Evolutionary conservation across 2,888 invertebrate genomes (phyloP).

Genomic region (Luffia ferchaultella): DNA sequence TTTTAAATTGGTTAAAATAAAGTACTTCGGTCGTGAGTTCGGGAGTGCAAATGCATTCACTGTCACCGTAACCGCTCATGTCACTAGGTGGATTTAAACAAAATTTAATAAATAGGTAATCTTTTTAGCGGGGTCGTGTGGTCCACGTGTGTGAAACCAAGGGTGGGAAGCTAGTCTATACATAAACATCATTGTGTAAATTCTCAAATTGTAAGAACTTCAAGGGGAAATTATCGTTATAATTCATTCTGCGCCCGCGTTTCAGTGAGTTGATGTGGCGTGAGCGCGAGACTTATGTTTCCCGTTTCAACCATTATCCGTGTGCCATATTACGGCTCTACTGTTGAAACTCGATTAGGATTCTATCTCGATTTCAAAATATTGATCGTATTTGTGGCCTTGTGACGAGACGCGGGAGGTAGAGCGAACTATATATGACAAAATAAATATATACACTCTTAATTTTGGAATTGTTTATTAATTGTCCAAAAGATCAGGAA

Average conservation of each 20-base stretch:
- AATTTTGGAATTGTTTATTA: neutral
- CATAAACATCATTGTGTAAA: too few species aligned
- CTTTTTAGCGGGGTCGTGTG: too few species aligned
- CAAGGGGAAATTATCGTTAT: neutral
- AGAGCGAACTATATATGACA: neutral
- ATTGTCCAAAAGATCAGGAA: neutral
- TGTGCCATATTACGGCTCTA: neutral
- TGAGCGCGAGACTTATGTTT: slow-evolving; percentile 6
- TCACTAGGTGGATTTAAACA: too few species aligned
- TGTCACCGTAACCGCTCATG: too few species aligned
- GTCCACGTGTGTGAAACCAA: too few species aligned
- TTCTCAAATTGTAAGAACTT: too few species aligned
- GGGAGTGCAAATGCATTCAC: too few species aligned
- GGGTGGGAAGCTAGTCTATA: too few species aligned
- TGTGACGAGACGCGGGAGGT: neutral
- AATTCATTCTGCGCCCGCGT: neutral
- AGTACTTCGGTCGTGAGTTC: too few species aligned
- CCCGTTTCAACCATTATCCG: neutral
- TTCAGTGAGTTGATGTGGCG: neutral
- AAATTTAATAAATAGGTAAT: too few species aligned
- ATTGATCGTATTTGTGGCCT: too few species aligned
- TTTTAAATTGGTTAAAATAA: too few species aligned
- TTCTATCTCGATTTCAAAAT: neutral
- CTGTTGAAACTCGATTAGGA: neutral
- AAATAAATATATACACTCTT: neutral